Percentiles rank a stretch among this genome's conserved stretches.
Conservation (phyloP, 2,888 invertebrate species). For the Chrysopilus asiliformis region DNA sequence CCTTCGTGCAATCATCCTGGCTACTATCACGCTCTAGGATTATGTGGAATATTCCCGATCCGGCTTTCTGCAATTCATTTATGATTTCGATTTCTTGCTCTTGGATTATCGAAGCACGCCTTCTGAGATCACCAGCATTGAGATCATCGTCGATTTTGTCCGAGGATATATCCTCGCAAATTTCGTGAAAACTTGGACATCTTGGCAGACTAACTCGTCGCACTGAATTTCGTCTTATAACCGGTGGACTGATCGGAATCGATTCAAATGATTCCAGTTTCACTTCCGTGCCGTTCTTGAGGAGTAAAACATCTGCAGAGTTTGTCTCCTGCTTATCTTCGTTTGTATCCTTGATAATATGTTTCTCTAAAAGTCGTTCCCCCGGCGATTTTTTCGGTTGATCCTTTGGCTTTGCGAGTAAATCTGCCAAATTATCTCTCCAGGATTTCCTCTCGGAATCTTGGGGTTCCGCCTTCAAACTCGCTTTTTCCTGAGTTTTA, state of each 20-base stretch:
- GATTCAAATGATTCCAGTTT: constrained; percentile 17
- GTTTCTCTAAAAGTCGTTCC: constrained; percentile 62
- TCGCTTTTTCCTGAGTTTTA: constrained; percentile 17
- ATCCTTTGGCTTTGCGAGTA: constrained; percentile 22
- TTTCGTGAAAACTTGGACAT: constrained; percentile 42
- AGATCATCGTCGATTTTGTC: constrained; percentile 40
- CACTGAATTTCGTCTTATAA: constrained; percentile 22
- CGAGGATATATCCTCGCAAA: constrained; percentile 41
- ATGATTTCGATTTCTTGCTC: constrained; percentile 36
- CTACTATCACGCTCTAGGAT: constrained; percentile 29
- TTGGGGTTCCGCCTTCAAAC: constrained; percentile 14
- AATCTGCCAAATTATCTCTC: constrained; percentile 49
- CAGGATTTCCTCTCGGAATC: constrained; percentile 30
- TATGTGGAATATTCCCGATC: constrained; percentile 28
- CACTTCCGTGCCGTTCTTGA: constrained; percentile 16
- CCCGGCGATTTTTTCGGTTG: constrained; percentile 50
- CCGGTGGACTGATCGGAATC: constrained; percentile 28
- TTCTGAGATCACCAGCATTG: constrained; percentile 40
- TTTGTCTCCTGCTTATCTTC: constrained; percentile 18
- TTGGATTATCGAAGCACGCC: constrained; percentile 40
- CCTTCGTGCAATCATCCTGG: constrained; percentile 20
- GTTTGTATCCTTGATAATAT: constrained; percentile 48
- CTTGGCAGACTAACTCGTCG: constrained; percentile 31
- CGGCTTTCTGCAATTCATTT: constrained; percentile 31
- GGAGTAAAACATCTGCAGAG: constrained; percentile 7